These are phyloP conservation scores for Cirrhinus molitorella DNA, from an alignment of 2,797 vertebrate genomes.

Conservation along the genomic window DNA sequence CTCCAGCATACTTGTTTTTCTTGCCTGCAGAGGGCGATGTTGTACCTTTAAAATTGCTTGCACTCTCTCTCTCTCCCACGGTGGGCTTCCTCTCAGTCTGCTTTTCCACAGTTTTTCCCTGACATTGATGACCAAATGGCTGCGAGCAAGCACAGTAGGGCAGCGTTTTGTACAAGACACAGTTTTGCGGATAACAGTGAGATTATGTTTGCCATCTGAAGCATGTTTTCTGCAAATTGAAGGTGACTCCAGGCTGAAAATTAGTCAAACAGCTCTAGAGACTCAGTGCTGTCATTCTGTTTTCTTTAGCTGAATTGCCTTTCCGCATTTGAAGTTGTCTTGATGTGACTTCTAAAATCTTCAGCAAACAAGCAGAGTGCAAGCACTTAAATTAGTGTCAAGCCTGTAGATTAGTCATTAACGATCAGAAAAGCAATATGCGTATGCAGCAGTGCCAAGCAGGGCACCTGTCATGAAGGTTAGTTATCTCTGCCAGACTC, in stretches of 20 bases:
- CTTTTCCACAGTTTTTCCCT: slow-evolving; percentile 43
- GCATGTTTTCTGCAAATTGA: slow-evolving; percentile 46
- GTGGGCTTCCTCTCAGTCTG: background rate
- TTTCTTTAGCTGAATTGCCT: slow-evolving; percentile 6
- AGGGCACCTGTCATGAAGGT: slow-evolving; percentile 36
- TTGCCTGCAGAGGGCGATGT: slow-evolving; percentile 77
- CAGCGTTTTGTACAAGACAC: slow-evolving; percentile 48
- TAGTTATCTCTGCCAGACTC: slow-evolving; percentile 34
- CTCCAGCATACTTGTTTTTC: background rate
- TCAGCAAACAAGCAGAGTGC: slow-evolving; percentile 10
- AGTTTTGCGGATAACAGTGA: slow-evolving; percentile 55
- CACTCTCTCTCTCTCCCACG: background rate
- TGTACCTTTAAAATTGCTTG: slow-evolving; percentile 62
- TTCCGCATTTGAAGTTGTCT: background rate
- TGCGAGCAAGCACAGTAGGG: slow-evolving; percentile 53
- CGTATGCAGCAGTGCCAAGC: slow-evolving; percentile 12
- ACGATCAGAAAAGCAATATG: slow-evolving; percentile 24
- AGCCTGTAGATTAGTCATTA: slow-evolving; percentile 19
- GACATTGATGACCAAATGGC: slow-evolving; percentile 58
- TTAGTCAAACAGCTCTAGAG: background rate
- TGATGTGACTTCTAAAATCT: slow-evolving; percentile 18
- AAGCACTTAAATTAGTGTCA: slow-evolving; percentile 35
- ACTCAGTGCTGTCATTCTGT: background rate
- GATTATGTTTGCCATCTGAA: slow-evolving; percentile 56
- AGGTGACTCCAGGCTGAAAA: slow-evolving; percentile 38